Evolutionary conservation across 2,113 vertebrate species (phyloP).

Genomic region (Blennius ocellaris): DNA sequence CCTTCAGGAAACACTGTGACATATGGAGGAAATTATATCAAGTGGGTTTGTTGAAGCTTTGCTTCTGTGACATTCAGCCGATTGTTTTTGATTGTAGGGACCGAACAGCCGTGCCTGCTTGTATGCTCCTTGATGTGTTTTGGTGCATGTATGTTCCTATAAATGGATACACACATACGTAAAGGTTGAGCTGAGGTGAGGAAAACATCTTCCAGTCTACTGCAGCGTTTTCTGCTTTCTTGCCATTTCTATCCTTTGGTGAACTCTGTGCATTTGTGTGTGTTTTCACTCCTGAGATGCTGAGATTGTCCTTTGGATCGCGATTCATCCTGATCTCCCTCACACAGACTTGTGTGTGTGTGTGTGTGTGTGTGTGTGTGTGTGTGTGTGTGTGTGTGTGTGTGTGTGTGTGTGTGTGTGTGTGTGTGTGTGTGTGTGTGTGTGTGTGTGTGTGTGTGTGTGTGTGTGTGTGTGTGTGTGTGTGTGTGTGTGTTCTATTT

Average conservation of each 20-base stretch:
- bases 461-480: neutral
- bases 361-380: too few species aligned
- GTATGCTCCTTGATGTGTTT: conserved; percentile 21
- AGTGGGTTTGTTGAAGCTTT: conserved; percentile 55
- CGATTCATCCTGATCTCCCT: too few species aligned
- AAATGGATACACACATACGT: conserved; percentile 4
- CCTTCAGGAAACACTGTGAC: conserved; percentile 4
- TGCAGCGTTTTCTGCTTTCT: too few species aligned
- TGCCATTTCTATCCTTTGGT: too few species aligned
- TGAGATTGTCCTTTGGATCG: too few species aligned
- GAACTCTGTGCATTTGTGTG: too few species aligned
- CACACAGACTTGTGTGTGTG: too few species aligned
- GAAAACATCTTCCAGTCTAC: too few species aligned
- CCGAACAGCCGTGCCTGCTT: conserved; percentile 19
- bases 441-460: neutral
- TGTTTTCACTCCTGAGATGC: too few species aligned
- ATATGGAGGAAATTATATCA: conserved; percentile 59
- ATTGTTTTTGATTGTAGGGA: conserved; percentile 44
- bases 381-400: too few species aligned
- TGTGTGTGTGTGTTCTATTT: neutral
- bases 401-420: neutral
- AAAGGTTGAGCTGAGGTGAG: neutral
- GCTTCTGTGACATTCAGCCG: conserved; percentile 28
- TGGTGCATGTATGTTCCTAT: conserved; percentile 10
- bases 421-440: neutral